Evolutionary conservation across 2,113 vertebrate genomes (phyloP).

Genomic region (Paracanthobrama guichenoti): DNA sequence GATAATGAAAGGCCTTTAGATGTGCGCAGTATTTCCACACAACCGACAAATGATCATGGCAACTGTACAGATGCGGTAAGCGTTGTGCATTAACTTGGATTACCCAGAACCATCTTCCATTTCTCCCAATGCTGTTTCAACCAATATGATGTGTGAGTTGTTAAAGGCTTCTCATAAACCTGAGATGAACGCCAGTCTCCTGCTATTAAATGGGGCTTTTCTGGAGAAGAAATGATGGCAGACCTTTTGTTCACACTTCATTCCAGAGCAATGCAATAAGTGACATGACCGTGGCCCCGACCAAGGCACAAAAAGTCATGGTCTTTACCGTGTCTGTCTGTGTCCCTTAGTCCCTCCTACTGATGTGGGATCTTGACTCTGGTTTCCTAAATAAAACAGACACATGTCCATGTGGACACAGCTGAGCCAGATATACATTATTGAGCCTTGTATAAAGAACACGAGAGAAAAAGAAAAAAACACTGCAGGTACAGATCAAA

Average conservation of each 20-base stretch:
- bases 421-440: slow-evolving; percentile 49
- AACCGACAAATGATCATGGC: slow-evolving; percentile 46
- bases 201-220: slow-evolving; percentile 43
- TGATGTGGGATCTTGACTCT: slow-evolving; percentile 31
- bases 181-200: slow-evolving; percentile 35
- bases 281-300: slow-evolving; percentile 52
- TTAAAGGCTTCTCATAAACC: slow-evolving; percentile 57
- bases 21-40: slow-evolving; percentile 1
- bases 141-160: slow-evolving; percentile 57
- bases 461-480: not conserved
- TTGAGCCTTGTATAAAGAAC: slow-evolving; percentile 22
- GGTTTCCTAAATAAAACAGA: slow-evolving; percentile 29
- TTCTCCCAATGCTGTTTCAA: slow-evolving; percentile 45
- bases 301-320: slow-evolving; percentile 14
- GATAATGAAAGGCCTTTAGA: slow-evolving; percentile 38
- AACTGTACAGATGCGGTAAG: slow-evolving; percentile 19
- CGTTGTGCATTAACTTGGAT: slow-evolving; percentile 31
- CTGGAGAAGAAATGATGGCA: slow-evolving; percentile 56
- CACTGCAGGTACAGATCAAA: slow-evolving; percentile 36
- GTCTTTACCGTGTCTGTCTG: slow-evolving; percentile 34
- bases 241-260: slow-evolving; percentile 67
- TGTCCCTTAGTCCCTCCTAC: slow-evolving; percentile 32
- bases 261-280: slow-evolving; percentile 67
- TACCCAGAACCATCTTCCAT: slow-evolving; percentile 2
- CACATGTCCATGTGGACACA: slow-evolving; percentile 36